Percentiles rank a stretch among this genome's conserved stretches.
These are phyloP conservation scores for Drosophila melanogaster DNA, from an alignment of 1,140 invertebrate species.

Conservation along the genomic window Release_6_plus_ISO1_MT NT_037436.4:22095001-22095500, in stretches of 20 bases:
- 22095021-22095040: slow-evolving; percentile 56
- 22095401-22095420: neutral
- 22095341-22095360: neutral
- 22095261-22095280: neutral
- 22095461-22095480: neutral
- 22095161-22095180: slow-evolving; percentile 73
- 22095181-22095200: slow-evolving; percentile 62
- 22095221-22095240: neutral
- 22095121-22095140: slow-evolving; percentile 48
- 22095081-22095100: slow-evolving; percentile 81
- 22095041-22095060: slow-evolving; percentile 83
- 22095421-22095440: neutral
- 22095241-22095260: slow-evolving; percentile 17
- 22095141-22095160: slow-evolving; percentile 65
- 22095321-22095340: neutral
- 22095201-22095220: slow-evolving; percentile 14
- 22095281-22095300: neutral
- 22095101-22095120: slow-evolving; percentile 55
- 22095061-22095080: slow-evolving; percentile 83
- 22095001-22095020: slow-evolving; percentile 38
- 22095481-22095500: neutral
- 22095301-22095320: neutral
- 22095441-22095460: no score
- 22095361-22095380: neutral
- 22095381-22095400: slow-evolving; percentile 1